A percentile compares a stretch with the other conserved stretches of the same genome.
phyloP scores from a whole-genome alignment of 64 coral and sea anemone species.

The Trachythela sp. region DNA sequence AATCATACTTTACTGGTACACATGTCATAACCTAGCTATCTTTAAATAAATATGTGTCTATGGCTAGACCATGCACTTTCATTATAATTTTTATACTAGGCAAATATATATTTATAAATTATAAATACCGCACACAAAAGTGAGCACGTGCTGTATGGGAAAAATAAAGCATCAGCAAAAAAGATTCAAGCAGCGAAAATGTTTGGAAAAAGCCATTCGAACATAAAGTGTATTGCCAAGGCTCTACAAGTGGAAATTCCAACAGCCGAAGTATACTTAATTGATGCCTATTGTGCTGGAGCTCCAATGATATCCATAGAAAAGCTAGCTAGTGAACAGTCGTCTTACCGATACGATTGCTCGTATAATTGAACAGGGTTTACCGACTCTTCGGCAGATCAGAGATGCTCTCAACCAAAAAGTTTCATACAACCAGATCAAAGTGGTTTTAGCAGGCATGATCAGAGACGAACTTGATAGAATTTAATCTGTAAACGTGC shows the following conservation, averaged over 20 bases:
- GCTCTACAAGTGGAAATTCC: background rate
- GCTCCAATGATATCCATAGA: background rate
- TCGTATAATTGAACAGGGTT: background rate
- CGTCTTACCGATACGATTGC: background rate
- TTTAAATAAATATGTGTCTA: too few species aligned
- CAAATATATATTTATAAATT: background rate
- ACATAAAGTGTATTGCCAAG: background rate
- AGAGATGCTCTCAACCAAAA: background rate
- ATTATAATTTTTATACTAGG: too few species aligned
- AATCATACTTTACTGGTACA: too few species aligned
- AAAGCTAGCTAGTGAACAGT: background rate
- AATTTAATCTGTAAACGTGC: background rate
- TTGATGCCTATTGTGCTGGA: constrained; percentile 3
- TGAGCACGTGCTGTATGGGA: background rate
- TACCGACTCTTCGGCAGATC: background rate
- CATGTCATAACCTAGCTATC: too few species aligned
- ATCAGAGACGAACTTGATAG: background rate
- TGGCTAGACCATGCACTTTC: too few species aligned
- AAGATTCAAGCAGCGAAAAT: background rate
- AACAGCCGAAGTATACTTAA: background rate
- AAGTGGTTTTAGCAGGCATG: background rate
- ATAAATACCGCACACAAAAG: background rate
- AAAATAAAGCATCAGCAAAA: background rate
- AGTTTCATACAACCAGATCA: constrained; percentile 15
- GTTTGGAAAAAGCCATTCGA: constrained; percentile 10